These are phyloP conservation scores for Brachyhypopomus gauderio DNA, from an alignment of 2,113 vertebrate species.

Conservation along the genomic window DNA sequence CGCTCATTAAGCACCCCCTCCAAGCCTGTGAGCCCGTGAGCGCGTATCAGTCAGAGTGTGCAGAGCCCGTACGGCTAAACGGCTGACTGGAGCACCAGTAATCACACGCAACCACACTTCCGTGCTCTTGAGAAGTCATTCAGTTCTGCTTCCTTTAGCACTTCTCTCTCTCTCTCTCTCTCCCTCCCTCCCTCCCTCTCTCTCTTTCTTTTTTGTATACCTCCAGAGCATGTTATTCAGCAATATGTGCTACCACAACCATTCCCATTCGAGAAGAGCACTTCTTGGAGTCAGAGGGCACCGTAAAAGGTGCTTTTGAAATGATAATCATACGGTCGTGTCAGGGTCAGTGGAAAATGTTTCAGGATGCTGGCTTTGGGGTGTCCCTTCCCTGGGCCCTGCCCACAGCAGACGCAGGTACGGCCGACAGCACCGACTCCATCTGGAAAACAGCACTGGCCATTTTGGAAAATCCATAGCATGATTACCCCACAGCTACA, in stretches of 20 bases:
- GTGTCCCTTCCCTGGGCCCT: not conserved
- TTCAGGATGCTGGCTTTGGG: not conserved
- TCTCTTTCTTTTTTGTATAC: slow-evolving; percentile 2
- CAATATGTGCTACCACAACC: slow-evolving; percentile 7
- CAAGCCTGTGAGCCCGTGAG: slow-evolving; percentile 67
- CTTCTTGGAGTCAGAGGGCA: slow-evolving; percentile 16
- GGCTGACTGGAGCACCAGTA: slow-evolving; percentile 59
- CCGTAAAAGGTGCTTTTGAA: slow-evolving; percentile 18
- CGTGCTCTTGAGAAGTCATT: slow-evolving; percentile 67
- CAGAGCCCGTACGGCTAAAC: slow-evolving; percentile 65
- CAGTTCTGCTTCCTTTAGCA: slow-evolving; percentile 64
- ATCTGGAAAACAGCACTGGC: not conserved
- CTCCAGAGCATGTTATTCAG: slow-evolving; percentile 16
- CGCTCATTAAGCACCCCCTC: slow-evolving; percentile 66
- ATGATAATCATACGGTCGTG: slow-evolving; percentile 28
- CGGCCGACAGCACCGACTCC: not conserved
- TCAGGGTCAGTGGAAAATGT: slow-evolving; percentile 7
- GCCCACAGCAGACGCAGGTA: not conserved
- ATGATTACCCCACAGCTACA: not conserved
- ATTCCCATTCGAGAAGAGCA: slow-evolving; percentile 1
- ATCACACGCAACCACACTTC: slow-evolving; percentile 60
- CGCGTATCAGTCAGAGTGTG: slow-evolving; percentile 68
- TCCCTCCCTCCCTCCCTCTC: not conserved
- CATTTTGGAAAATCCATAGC: not conserved
- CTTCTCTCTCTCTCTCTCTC: slow-evolving; percentile 19